Percentiles rank a stretch among this genome's conserved stretches.
Conservation (phyloP, 2,113 vertebrate genomes). For the Indicator indicator region DNA sequence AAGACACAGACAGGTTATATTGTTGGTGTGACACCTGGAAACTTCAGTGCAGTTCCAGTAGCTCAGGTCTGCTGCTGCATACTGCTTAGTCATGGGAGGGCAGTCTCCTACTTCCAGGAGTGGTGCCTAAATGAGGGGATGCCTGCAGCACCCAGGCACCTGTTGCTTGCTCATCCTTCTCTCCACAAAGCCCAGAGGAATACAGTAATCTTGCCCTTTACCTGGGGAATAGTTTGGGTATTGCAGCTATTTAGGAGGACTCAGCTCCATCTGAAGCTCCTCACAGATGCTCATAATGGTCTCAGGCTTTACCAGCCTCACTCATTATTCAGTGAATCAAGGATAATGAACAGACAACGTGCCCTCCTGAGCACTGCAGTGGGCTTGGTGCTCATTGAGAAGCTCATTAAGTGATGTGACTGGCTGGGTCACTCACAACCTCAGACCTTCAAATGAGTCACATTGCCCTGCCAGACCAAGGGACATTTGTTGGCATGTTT, state of each 20-base stretch:
- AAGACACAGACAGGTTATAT: background rate
- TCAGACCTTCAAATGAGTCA: background rate
- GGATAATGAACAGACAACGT: background rate
- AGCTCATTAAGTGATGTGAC: background rate
- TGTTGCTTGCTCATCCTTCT: background rate
- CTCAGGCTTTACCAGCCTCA: background rate
- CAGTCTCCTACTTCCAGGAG: background rate
- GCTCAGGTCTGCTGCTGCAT: accelerated
- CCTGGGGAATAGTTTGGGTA: background rate
- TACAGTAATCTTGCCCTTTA: background rate
- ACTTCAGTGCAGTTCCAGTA: background rate
- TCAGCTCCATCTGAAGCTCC: background rate
- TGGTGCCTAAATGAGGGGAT: background rate
- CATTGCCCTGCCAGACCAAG: background rate
- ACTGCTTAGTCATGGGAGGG: background rate
- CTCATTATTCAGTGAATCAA: background rate
- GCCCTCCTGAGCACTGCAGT: background rate
- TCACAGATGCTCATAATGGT: background rate
- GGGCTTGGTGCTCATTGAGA: background rate
- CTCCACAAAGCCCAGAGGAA: background rate
- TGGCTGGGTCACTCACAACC: background rate
- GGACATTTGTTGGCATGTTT: background rate
- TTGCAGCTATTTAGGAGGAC: background rate
- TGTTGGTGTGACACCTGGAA: background rate
- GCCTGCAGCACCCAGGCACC: background rate